phyloP scores from a whole-genome alignment of 2,797 vertebrate species.

The Platyrinchus mystaceus region DNA sequence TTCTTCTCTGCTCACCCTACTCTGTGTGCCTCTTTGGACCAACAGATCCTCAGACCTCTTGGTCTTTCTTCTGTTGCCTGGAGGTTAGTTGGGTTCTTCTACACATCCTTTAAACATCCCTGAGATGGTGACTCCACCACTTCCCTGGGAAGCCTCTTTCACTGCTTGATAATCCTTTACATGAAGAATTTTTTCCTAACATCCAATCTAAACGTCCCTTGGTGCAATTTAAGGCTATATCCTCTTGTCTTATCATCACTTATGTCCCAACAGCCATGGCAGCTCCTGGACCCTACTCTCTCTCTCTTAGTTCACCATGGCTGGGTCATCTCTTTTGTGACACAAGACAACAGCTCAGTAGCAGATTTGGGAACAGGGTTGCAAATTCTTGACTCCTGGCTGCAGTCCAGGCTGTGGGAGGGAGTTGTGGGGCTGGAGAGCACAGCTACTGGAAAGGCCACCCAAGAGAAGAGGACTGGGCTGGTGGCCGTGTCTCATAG shows the following conservation, averaged over 20 bases:
- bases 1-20: not conserved
- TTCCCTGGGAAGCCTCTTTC: not conserved
- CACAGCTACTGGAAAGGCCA: not conserved
- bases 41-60: not conserved
- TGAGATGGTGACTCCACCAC: not conserved
- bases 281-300: not conserved
- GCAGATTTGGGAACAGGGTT: not conserved
- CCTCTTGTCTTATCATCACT: not conserved
- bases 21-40: not conserved
- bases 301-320: fast-evolving
- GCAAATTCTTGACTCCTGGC: not conserved
- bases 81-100: not conserved
- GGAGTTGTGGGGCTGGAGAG: not conserved
- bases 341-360: not conserved
- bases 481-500: not conserved
- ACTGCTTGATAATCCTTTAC: fast-evolving
- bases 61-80: not conserved
- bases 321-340: not conserved
- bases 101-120: not conserved
- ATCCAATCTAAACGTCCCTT: not conserved
- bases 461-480: not conserved
- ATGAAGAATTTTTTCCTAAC: not conserved
- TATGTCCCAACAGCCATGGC: not conserved
- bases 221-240: not conserved
- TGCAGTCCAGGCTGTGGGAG: not conserved